Evolutionary conservation across 2,888 invertebrate genomes (phyloP).

Genomic region (Scaptomyza polygonia): DNA sequence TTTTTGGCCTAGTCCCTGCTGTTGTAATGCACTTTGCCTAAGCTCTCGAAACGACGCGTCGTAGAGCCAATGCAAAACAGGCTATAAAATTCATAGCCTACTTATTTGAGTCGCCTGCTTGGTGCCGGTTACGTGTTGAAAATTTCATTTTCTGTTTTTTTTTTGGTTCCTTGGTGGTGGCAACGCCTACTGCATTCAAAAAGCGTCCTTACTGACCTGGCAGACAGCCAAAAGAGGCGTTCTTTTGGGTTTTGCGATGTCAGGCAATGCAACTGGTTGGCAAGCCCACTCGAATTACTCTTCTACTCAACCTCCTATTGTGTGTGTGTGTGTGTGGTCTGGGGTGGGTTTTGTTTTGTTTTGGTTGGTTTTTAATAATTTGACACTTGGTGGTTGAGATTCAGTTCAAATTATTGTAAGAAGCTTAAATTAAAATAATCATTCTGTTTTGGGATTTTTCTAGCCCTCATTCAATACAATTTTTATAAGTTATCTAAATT

Average conservation of each 20-base stretch:
- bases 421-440: too few relatives aligned
- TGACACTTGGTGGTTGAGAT: constrained; percentile 11
- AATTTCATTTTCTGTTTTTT: not conserved
- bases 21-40: constrained; percentile 52
- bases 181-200: constrained; percentile 55
- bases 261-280: constrained; percentile 64
- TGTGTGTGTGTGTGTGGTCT: constrained; percentile 7
- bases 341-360: constrained; percentile 10
- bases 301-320: not conserved
- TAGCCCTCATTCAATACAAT: too few relatives aligned
- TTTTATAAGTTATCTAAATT: too few relatives aligned
- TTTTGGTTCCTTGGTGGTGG: constrained; percentile 17
- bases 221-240: constrained; percentile 65
- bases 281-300: not conserved
- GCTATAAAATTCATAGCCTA: constrained; percentile 60
- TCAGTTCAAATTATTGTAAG: not conserved
- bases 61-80: constrained; percentile 33
- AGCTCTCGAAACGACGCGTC: constrained; percentile 19
- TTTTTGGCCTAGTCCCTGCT: constrained; percentile 23
- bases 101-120: constrained; percentile 65
- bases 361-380: constrained; percentile 15
- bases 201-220: constrained; percentile 47
- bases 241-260: constrained; percentile 34
- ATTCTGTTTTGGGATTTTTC: too few relatives aligned
- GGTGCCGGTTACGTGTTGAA: constrained; percentile 21